These are phyloP conservation scores for Pantala flavescens DNA, from an alignment of 1,140 invertebrate genomes.

Conservation along the genomic window DNA sequence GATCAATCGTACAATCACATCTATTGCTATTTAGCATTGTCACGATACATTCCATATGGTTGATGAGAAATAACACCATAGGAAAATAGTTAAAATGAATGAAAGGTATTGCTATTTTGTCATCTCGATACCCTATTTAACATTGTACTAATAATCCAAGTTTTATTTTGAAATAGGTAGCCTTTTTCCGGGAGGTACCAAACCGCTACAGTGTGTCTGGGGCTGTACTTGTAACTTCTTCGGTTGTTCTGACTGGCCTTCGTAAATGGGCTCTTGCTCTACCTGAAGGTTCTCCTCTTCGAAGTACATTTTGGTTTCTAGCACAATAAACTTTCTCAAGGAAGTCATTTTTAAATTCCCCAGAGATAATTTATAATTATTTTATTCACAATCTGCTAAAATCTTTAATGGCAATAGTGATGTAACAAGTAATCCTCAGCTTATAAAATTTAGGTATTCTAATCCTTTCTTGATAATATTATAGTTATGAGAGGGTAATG, in stretches of 20 bases:
- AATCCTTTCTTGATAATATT: background rate
- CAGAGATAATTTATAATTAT: background rate
- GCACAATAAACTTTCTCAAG: slow-evolving; percentile 38
- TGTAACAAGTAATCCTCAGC: background rate
- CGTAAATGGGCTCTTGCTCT: slow-evolving; percentile 73
- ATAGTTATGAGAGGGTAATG: background rate
- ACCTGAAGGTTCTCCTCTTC: slow-evolving; percentile 55
- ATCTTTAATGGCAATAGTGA: background rate
- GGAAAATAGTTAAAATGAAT: too few species aligned
- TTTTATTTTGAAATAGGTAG: slow-evolving; percentile 31
- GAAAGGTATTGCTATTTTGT: too few species aligned
- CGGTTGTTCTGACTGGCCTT: slow-evolving; percentile 70
- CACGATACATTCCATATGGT: too few species aligned
- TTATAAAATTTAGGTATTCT: background rate
- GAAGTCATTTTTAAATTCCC: background rate
- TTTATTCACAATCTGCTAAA: background rate
- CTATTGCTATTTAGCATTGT: too few species aligned
- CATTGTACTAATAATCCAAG: background rate
- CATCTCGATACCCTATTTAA: too few species aligned
- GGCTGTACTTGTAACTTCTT: slow-evolving; percentile 72
- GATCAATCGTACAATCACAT: too few species aligned
- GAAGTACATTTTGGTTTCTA: slow-evolving; percentile 48
- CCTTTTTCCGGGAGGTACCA: slow-evolving; percentile 76
- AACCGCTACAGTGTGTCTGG: slow-evolving; percentile 69
- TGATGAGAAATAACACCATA: too few species aligned